A percentile compares a stretch with the other conserved stretches of the same genome.
phyloP scores from a whole-genome alignment of 2,797 vertebrate genomes.

The Muraenolepis orangiensis region DNA sequence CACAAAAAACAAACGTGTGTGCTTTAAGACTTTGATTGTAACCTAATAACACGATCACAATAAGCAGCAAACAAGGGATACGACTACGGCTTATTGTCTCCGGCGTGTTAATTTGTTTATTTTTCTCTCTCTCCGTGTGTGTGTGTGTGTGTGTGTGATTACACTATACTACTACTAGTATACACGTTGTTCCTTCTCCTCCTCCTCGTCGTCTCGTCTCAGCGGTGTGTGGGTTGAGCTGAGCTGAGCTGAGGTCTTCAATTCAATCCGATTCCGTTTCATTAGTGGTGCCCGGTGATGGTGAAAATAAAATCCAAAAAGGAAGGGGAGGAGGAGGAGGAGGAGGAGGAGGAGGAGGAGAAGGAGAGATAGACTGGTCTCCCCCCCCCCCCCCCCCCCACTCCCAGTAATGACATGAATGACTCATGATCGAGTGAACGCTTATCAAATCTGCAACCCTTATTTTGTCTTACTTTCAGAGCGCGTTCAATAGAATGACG shows the following conservation, averaged over 20 bases:
- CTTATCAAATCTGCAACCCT: slow-evolving; percentile 67
- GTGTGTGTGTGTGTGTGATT: slow-evolving; percentile 65
- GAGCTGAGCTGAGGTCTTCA: slow-evolving; percentile 54
- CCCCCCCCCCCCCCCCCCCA: too few species aligned
- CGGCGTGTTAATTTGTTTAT: slow-evolving; percentile 32
- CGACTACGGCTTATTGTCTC: slow-evolving; percentile 40
- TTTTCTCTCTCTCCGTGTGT: too few species aligned
- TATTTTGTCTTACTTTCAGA: slow-evolving; percentile 55
- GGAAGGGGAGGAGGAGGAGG: slow-evolving; percentile 31
- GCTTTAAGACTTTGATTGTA: slow-evolving; percentile 44
- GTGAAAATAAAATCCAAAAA: slow-evolving; percentile 38
- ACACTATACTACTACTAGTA: too few species aligned
- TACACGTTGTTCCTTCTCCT: too few species aligned
- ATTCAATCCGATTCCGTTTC: slow-evolving; percentile 73
- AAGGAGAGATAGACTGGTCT: slow-evolving; percentile 24
- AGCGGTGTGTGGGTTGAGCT: slow-evolving; percentile 70
- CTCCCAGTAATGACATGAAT: slow-evolving; percentile 67
- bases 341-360: too few species aligned
- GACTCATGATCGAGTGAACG: slow-evolving; percentile 69
- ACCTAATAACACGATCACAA: slow-evolving; percentile 41
- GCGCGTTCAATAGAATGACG: slow-evolving; percentile 61
- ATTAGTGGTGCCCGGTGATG: slow-evolving; percentile 65
- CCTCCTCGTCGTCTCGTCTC: slow-evolving; percentile 71
- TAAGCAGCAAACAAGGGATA: slow-evolving; percentile 48
- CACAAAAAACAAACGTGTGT: slow-evolving; percentile 27